Evolutionary conservation across 2,113 vertebrate genomes (phyloP).

Genomic region (Phocoena phocoena): DNA sequence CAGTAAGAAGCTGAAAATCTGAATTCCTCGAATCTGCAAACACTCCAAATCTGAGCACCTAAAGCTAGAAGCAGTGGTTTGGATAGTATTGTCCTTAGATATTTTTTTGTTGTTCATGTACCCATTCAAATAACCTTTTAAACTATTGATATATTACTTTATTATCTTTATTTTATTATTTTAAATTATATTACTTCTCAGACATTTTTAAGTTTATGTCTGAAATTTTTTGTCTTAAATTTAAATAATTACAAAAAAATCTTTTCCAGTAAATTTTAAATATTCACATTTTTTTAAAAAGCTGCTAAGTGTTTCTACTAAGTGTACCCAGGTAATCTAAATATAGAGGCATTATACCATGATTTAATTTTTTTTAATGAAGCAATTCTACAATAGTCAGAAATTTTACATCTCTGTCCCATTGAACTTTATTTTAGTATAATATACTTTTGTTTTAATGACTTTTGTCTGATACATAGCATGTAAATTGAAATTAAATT

Average conservation of each 20-base stretch:
- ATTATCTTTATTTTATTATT: background rate
- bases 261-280: background rate
- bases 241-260: background rate
- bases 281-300: background rate
- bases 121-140: conserved; percentile 28
- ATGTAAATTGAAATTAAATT: conserved; percentile 33
- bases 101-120: background rate
- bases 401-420: background rate
- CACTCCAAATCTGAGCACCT: background rate
- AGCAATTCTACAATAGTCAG: background rate
- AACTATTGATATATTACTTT: background rate
- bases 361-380: conserved; percentile 21
- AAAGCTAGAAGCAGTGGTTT: background rate
- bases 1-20: conserved; percentile 21
- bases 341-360: background rate
- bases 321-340: background rate
- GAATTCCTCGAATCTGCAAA: background rate
- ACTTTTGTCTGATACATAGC: background rate
- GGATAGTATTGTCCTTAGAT: background rate
- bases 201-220: conserved; percentile 3
- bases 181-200: background rate
- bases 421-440: conserved; percentile 13
- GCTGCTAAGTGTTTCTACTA: background rate
- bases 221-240: conserved; percentile 8
- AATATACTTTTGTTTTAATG: conserved; percentile 31